Evolutionary conservation across 2,888 invertebrate genomes (phyloP), one percentile per base, ranked within the genome.

Genomic region (Drosophila recens): DNA sequence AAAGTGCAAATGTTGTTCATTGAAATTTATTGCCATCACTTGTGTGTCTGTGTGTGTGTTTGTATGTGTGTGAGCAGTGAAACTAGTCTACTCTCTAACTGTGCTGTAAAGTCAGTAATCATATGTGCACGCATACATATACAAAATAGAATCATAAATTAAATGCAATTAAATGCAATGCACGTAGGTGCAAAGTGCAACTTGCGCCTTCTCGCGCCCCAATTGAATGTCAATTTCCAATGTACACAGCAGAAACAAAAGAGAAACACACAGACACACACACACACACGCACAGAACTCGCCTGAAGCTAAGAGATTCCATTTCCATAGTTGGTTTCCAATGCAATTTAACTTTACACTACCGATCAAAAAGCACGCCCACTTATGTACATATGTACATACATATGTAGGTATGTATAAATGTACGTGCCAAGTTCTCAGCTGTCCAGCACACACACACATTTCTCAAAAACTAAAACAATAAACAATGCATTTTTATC

Each of bases 21-120:
- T 83, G 76, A 80, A 80, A 79, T 82, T 82, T 64, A 82, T 82
- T 84, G 72, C 64, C 56, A 23, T 48, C 58, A 64, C 27, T 75
- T 48, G 67, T 75, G 57, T 48, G 38, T 13, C n/a, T n/a, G 36
- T 27, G 45, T 38, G 40, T 10, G 34, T 10, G 53, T 38, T 23
- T n/a, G 20, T 53, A 36, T 52, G 52, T 36, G 51, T 42, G 40
- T 27, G 38, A 52, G 6, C 17, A 34, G 49, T 36, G 13, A 20
- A 51, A 51, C 51, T 36, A 34, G 51, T 36, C 20, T 23, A 51
- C 34, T 34, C 9, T 36, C 49, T 17, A 34, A 49, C 17, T 34
- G 34, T 6, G 33, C 6, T 11, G 49, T 6, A 34, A 49, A 34
- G 36, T 2, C 51, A 51, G 20, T 36, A 20, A 17, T 17, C 27